Conservation (phyloP, 2,888 invertebrate species). For the Mythimna ferrago region DNA sequence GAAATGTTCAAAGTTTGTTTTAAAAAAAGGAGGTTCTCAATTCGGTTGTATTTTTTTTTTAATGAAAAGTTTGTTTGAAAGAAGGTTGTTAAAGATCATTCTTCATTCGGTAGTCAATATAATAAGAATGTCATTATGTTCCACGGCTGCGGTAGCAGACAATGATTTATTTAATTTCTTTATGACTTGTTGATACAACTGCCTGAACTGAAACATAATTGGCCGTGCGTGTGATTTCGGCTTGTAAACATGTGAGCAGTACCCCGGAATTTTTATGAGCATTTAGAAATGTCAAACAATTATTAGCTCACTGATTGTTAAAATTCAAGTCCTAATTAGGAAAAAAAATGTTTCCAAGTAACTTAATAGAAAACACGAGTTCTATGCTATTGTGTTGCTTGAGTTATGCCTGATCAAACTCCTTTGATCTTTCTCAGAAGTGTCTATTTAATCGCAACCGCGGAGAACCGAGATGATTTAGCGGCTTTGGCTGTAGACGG, state of each 20-base stretch:
- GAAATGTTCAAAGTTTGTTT: too few species aligned
- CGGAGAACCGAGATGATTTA: not conserved
- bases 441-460: not conserved
- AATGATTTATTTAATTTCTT: constrained; percentile 38
- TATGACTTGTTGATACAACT: constrained; percentile 40
- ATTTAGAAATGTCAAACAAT: not conserved
- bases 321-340: constrained; percentile 1
- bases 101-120: constrained; percentile 3
- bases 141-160: not conserved
- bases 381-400: not conserved
- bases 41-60: too few species aligned
- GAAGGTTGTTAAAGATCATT: constrained; percentile 5
- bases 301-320: not conserved
- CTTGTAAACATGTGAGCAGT: constrained; percentile 9
- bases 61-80: not conserved
- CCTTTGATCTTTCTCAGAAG: not conserved
- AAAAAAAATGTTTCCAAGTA: not conserved
- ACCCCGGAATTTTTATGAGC: not conserved
- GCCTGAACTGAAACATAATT: constrained; percentile 30
- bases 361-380: not conserved
- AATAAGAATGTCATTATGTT: constrained; percentile 1
- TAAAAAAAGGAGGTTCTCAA: too few species aligned
- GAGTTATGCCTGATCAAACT: not conserved
- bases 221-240: constrained; percentile 26
- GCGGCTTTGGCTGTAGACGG: not conserved